Evolutionary conservation across 2,797 vertebrate genomes (phyloP), one percentile per base, ranked within the genome.

Genomic region (Hemibagrus guttatus): DNA sequence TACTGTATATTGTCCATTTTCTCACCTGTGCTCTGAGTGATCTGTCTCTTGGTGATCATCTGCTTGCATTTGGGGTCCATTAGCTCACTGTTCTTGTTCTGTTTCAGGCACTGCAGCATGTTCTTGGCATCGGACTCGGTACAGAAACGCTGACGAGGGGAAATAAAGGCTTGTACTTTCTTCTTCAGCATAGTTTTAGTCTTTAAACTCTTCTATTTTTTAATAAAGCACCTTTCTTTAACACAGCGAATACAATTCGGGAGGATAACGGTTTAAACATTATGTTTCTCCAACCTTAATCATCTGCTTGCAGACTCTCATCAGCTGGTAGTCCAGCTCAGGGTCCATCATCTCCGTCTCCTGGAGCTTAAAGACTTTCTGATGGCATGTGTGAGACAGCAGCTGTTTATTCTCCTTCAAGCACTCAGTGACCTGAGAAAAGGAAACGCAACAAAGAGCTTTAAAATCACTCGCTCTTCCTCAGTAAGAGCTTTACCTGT

Each of bases 21-120:
- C 81, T 96, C 95, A 99, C 98, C 98, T 93, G 98, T 98, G 93
- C 97, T 99, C 93, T 99, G 98, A 0, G 98, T 99, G 90, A 99
- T 99, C 92, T 99, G 98, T 66, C 98, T 96, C 93, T 99, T 99
- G 89, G 98, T 99, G 93, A 99, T 99, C 97, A 97, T 98, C 92
- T 98, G 98, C 91, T 99, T 99, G 91, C 98, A 99, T 88, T 99
- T 99, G 21, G 98, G 98, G 93, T 99, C 98, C 98, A 99, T 99
- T 90, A 97, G 90, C 92, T 99, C 98, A 0, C 96, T 97, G 95
- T 99, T 99, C 93, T 99, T 99, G 94, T 99, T 99, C 92, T 99
- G 98, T 81, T 99, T 99, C 91, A 99, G 95, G 92, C 98, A 99
- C 93, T 98, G 97, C 79, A 99, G 94, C 92, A 98, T 95, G 84